Evolutionary conservation across 2,888 invertebrate species (phyloP), one percentile per base, ranked within the genome.

Genomic region (Drosophila quinaria): DNA sequence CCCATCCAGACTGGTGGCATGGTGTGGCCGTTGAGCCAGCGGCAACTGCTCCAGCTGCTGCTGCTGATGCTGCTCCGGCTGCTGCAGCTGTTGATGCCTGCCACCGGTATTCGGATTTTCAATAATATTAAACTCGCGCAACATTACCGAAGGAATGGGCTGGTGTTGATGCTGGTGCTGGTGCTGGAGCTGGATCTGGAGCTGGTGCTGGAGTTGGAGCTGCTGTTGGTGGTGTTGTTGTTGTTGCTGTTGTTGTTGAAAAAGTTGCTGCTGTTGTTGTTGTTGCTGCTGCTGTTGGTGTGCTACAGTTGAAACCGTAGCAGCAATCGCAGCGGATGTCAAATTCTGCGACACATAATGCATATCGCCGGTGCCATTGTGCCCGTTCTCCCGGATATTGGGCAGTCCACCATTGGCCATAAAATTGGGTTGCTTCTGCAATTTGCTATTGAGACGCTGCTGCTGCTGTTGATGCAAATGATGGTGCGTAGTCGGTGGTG

Each of bases 121-220:
- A 84, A 92, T 92, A 71, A 93, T 93, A 90, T 93, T 93, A 80
- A 92, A 93, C 68, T 93, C 92, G 77, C 92, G 91, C 79, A 92
- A 93, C 80, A 94, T 94, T 94, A 88, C 93, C 94, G 67, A 94
- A 93, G 83, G 93, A 92, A 75, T 93, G 93, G 80, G 51, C 69
- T 83, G 89, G 69, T 74, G 69, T 59, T 76, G 81, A 66, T 62
- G 63, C 60, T 72, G 77, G 68, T 44, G 54, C 60, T 79, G 82
- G 58, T 19, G 51, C 51, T 81, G 81, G 71, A 29, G 54, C 65
- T 81, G 82, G 54, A 49, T 44, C 62, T 77, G 78, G 73, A 55
- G 72, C 70, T 81, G 81, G 67, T 56, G 69, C 49, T 80, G 84
- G 58, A 33, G 80, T 50, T 75, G 85, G 65, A 61, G 75, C 47